phyloP scores from a whole-genome alignment of 2,113 vertebrate genomes.

The Copsychus sechellarum region DNA sequence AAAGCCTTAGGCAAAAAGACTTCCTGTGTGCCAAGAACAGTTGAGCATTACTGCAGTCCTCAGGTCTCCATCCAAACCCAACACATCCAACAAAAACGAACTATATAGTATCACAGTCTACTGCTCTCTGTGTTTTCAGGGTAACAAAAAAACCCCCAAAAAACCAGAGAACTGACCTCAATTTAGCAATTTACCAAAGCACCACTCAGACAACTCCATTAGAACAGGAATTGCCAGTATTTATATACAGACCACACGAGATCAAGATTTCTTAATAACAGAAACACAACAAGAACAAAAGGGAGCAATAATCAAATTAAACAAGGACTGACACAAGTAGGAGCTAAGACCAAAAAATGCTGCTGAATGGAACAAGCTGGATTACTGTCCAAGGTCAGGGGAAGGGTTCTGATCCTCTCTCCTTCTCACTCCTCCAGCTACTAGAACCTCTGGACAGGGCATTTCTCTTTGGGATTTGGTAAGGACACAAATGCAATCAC shows the following conservation, averaged over 20 bases:
- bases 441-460: neutral
- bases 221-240: neutral
- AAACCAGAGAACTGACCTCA: neutral
- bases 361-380: neutral
- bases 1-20: neutral
- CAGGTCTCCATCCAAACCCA: neutral
- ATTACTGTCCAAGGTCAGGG: neutral
- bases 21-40: neutral
- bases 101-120: neutral
- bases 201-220: neutral
- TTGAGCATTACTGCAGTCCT: neutral
- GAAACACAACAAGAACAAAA: neutral
- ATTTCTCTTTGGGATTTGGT: neutral
- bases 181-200: neutral
- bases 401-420: neutral
- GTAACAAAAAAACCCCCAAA: neutral
- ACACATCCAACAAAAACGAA: neutral
- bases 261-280: neutral
- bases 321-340: neutral
- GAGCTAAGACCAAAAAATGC: neutral
- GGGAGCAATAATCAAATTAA: neutral
- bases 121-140: accelerated
- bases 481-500: neutral
- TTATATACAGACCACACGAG: neutral
- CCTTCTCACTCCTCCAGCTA: neutral